phyloP scores from a whole-genome alignment of 1,140 invertebrate genomes.

The Drosophila tropicalis region DNA sequence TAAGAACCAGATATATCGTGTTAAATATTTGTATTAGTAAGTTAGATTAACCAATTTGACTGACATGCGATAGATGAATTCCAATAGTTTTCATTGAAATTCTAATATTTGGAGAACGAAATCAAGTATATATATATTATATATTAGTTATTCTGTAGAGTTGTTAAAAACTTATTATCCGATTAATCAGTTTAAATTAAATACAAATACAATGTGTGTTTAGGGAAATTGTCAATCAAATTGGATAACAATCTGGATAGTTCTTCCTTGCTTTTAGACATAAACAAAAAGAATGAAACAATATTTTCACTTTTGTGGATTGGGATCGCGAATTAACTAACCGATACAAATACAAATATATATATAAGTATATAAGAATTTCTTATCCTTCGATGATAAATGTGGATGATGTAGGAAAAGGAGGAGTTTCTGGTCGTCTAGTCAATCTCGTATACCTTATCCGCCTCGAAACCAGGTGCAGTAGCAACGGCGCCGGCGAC shows the following conservation, averaged over 20 bases:
- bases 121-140: neutral
- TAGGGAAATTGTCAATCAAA: neutral
- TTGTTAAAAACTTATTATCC: too few relatives aligned
- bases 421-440: slow-evolving; percentile 28
- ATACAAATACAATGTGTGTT: neutral
- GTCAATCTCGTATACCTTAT: slow-evolving; percentile 81
- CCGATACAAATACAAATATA: slow-evolving; percentile 22
- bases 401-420: neutral
- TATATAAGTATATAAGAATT: slow-evolving; percentile 2
- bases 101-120: neutral
- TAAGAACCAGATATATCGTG: slow-evolving; percentile 4
- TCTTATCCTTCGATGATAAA: slow-evolving; percentile 5
- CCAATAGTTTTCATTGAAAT: too few relatives aligned
- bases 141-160: neutral
- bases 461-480: slow-evolving; percentile 68
- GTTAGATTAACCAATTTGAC: slow-evolving; percentile 1
- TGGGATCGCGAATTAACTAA: neutral
- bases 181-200: too few relatives aligned
- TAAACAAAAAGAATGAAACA: neutral
- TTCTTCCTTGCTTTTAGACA: neutral
- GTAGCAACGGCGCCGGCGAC: neutral
- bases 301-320: neutral
- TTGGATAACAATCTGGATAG: neutral
- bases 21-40: neutral
- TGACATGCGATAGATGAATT: neutral